Percentiles rank a stretch among this genome's conserved stretches.
phyloP scores from a whole-genome alignment of 2,797 vertebrate genomes.

The Carapus acus region DNA sequence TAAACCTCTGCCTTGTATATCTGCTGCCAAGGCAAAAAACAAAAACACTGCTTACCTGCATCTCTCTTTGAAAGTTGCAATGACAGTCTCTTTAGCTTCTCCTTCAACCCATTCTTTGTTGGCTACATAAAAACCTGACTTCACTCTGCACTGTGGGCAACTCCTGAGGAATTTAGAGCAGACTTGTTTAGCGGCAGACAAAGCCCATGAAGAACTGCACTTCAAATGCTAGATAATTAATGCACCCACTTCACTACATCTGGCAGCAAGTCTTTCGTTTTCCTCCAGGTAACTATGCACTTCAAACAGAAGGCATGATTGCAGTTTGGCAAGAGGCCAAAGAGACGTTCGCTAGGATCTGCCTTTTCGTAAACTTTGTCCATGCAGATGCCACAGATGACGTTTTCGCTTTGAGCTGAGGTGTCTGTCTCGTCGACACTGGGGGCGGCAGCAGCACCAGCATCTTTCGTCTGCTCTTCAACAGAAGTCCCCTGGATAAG shows the following conservation, averaged over 20 bases:
- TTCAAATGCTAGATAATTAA: neutral
- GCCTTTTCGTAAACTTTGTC: constrained; percentile 85
- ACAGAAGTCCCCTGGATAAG: constrained; percentile 31
- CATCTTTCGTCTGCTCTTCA: constrained; percentile 26
- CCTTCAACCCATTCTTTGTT: constrained; percentile 82
- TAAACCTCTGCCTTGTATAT: too few species aligned
- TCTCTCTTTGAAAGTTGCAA: constrained; percentile 77
- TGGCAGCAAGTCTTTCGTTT: constrained; percentile 74
- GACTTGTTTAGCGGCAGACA: neutral
- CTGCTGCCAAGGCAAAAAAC: too few species aligned
- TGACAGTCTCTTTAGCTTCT: constrained; percentile 75
- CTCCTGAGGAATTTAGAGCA: constrained; percentile 59
- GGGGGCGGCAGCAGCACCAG: constrained; percentile 41
- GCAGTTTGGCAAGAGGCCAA: constrained; percentile 88
- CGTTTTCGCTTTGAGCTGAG: constrained; percentile 67
- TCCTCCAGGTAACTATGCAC: constrained; percentile 84
- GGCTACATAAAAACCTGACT: constrained; percentile 84
- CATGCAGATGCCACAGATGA: constrained; percentile 90
- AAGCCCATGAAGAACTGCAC: neutral
- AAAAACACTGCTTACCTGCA: constrained; percentile 68
- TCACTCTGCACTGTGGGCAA: constrained; percentile 85
- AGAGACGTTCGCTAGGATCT: constrained; percentile 61
- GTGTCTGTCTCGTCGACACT: constrained; percentile 22
- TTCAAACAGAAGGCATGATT: constrained; percentile 80
- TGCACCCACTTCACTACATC: constrained; percentile 75